Evolutionary conservation across 2,113 vertebrate species (phyloP).

Genomic region (Crotalus viridis): DNA sequence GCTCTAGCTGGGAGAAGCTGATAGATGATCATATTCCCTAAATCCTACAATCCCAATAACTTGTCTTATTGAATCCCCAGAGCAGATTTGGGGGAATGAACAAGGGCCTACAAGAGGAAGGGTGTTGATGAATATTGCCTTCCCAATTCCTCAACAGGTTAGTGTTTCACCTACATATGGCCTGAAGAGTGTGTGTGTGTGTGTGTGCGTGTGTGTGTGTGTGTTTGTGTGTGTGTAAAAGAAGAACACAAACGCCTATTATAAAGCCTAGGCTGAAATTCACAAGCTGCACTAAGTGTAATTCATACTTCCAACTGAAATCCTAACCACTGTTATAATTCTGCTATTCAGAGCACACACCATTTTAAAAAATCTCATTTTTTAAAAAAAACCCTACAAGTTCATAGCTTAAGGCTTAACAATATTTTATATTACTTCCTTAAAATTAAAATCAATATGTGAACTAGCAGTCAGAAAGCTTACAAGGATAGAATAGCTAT

Average conservation of each 20-base stretch:
- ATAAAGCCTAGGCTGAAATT: background rate
- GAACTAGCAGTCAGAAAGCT: background rate
- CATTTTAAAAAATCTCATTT: background rate
- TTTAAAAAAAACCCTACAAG: background rate
- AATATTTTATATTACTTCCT: background rate
- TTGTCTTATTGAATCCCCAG: background rate
- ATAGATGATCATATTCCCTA: background rate
- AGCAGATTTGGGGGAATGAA: background rate
- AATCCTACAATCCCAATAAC: background rate
- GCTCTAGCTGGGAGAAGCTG: background rate
- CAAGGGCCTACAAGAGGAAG: background rate
- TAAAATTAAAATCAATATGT: constrained; percentile 21
- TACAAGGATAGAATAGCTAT: background rate
- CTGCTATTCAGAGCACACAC: background rate
- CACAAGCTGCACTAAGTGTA: background rate
- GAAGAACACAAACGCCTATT: background rate
- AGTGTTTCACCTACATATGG: background rate
- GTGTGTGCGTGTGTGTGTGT: background rate
- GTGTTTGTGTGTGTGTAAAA: background rate
- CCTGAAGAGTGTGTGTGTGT: background rate
- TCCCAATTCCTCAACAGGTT: background rate
- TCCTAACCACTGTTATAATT: background rate
- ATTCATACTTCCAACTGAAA: background rate
- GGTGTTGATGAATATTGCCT: background rate
- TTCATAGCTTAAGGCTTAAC: background rate